Evolutionary conservation across 2,797 vertebrate genomes (phyloP).

Genomic region (Hoplostethus atlanticus): DNA sequence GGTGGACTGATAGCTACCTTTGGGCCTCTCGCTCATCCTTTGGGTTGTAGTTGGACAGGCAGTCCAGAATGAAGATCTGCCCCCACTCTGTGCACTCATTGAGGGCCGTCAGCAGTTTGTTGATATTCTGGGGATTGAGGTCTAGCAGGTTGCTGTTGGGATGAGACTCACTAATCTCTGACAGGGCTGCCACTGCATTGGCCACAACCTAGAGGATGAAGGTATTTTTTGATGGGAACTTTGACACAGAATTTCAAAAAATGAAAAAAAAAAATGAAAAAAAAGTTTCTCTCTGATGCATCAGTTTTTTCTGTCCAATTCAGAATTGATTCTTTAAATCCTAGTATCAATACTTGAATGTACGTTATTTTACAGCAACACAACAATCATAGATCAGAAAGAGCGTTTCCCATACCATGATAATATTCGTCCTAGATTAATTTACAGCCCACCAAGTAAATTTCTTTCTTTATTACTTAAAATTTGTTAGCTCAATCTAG

Average conservation of each 20-base stretch:
- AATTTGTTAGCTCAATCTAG: no score
- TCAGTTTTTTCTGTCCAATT: no score
- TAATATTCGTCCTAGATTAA: no score
- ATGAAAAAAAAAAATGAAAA: no score
- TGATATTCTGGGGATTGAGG: conserved; percentile 97
- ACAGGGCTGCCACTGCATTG: conserved; percentile 95
- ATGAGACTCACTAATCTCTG: conserved; percentile 97
- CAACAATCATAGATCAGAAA: no score
- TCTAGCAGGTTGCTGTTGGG: conserved; percentile 98
- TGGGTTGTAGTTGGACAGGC: conserved; percentile 96
- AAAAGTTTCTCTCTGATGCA: no score
- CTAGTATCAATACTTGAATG: no score
- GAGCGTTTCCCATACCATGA: no score
- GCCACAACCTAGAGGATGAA: conserved; percentile 90
- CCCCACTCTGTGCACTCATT: conserved; percentile 99
- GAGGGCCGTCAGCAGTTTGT: conserved; percentile 96
- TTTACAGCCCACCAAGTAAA: no score
- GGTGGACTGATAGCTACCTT: conserved; percentile 83
- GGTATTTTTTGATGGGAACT: neutral
- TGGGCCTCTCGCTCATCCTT: conserved; percentile 97
- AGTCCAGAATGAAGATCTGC: conserved; percentile 99
- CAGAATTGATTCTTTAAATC: no score
- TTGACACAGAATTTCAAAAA: neutral
- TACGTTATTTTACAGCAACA: no score
- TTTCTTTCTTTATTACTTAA: no score